phyloP scores from a whole-genome alignment of 1,140 invertebrate species.

The Solenopsis fugax region DNA sequence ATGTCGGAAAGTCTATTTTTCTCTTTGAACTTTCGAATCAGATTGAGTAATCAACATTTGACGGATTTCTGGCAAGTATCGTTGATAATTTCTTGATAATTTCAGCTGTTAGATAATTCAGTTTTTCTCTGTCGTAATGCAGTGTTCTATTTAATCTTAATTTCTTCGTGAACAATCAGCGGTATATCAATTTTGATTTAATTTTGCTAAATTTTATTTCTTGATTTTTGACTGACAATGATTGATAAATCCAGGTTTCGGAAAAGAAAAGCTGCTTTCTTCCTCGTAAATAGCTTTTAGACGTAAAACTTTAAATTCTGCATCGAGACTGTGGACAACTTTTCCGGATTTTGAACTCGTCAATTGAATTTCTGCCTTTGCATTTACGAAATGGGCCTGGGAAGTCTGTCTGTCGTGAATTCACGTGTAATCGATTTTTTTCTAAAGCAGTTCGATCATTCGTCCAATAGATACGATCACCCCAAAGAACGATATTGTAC shows the following conservation, averaged over 20 bases:
- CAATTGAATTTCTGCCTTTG: conserved; percentile 1
- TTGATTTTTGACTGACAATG: neutral
- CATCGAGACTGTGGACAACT: neutral
- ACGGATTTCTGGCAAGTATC: conserved; percentile 14
- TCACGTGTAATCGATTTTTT: neutral
- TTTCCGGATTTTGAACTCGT: conserved; percentile 10
- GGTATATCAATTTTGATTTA: neutral
- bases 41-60: neutral
- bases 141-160: neutral
- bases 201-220: neutral
- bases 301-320: conserved; percentile 9
- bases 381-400: neutral
- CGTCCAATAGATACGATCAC: neutral
- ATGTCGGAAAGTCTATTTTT: neutral
- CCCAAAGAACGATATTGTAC: neutral
- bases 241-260: neutral
- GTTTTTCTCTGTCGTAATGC: neutral
- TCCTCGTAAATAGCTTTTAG: conserved; percentile 3
- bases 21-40: conserved; percentile 21
- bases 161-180: conserved; percentile 3
- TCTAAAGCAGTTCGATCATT: neutral
- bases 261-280: neutral
- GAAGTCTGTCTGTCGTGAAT: neutral
- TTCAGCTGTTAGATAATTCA: too few species aligned
- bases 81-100: neutral